Evolutionary conservation across 1,140 invertebrate genomes (phyloP), one percentile per base, ranked within the genome.

Genomic region (Araneus ventricosus): DNA sequence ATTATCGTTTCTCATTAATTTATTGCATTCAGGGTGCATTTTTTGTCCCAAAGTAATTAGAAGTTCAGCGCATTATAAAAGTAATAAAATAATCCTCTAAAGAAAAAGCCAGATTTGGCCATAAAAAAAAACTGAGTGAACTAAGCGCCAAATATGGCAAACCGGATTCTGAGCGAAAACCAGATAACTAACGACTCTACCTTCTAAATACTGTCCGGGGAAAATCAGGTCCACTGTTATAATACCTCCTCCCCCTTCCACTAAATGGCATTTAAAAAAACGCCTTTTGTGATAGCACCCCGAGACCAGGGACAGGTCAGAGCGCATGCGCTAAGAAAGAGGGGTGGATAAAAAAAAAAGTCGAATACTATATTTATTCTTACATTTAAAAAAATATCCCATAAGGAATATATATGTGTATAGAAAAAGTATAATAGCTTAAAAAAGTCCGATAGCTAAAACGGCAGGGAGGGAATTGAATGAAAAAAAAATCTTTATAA

Each of bases 341-440:
- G 59, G 70, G 70, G 70, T 37, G 30, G 70, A 37, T 4, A 17
- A 75, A 34, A 45, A 86, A 87, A 87, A 92, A 92, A 80, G 59
- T 70, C 22, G 87, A 90, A 86, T 92, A 41, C 91, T 93, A 93
- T 93, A 93, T 93, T 93, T 93, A 93, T 87, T 79, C 91, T 85
- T 88, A 63, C 84, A 93, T 93, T 93, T 79, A 93, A 93, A 93
- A 90, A 80, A 87, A 87, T 86, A 45, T 92, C 61, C 70, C 37
- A 88, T 80, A 61, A 86, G 61, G 41, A 93, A 93, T 87, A 93
- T 80, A 88, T 91, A 27, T 37, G 34, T 34, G 80, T 63, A 84
- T 85, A 79, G 37, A 79, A 88, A 93, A 39, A 24, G 61, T 87
- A 93, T 93, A 93, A 88, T 88, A 61, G 91, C 27, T 70, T 8